A percentile compares a stretch with the other conserved stretches of the same genome.
phyloP scores from a whole-genome alignment of 2,113 vertebrate species.

The Megatriorchis doriae region DNA sequence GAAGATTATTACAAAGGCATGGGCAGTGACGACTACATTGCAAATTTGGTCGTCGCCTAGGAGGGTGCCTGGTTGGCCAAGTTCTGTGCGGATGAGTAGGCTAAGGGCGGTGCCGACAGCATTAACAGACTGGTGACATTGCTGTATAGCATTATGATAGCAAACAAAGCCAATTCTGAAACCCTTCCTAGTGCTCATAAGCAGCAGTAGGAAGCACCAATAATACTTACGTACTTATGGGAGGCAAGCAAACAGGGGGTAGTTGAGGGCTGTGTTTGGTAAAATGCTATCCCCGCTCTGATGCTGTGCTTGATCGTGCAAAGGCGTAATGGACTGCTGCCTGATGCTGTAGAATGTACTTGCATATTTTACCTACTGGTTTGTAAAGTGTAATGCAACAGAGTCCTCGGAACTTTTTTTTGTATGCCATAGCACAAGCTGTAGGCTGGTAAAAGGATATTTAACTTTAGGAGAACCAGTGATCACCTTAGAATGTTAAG shows the following conservation, averaged over 20 bases:
- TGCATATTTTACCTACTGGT: background rate
- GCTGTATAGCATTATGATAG: fast-evolving
- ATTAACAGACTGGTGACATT: fast-evolving
- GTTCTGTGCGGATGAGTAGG: no score
- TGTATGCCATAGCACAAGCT: background rate
- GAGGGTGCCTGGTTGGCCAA: no score
- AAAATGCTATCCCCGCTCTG: background rate
- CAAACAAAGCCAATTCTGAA: background rate
- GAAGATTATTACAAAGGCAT: no score
- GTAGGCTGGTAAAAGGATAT: background rate
- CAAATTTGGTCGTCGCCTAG: no score
- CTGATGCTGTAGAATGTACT: no score
- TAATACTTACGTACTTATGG: fast-evolving
- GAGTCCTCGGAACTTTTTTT: background rate
- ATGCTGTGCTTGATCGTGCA: background rate
- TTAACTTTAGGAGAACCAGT: background rate
- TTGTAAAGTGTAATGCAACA: background rate
- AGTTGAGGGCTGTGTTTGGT: background rate
- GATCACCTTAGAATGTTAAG: background rate
- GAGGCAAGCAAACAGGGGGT: background rate
- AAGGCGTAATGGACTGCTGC: background rate
- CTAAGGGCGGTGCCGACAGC: background rate
- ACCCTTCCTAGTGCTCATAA: background rate
- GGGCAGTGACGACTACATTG: no score
- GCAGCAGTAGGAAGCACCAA: background rate